Base-by-base conservation (phyloP, 2,888 invertebrate genomes). In the Byasa hedistus region DNA sequence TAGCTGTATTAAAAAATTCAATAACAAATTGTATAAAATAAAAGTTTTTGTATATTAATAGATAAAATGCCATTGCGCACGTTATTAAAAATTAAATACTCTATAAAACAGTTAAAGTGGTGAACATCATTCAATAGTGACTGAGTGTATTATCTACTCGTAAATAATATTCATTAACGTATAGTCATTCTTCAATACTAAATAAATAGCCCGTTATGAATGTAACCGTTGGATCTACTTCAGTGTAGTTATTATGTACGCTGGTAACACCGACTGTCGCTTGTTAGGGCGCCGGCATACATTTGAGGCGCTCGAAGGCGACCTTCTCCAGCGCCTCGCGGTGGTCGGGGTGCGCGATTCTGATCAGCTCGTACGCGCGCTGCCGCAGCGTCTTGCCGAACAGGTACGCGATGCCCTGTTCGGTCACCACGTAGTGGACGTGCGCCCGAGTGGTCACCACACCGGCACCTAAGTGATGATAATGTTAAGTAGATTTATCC, bases 371-470 rank as follows among this genome's bases (percentile, higher is more conserved):
- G 84, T 98, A 94, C 3, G 98, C 98, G 63, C 98, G 92, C 83
- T 98, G 98, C 2, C 98, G 93, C 62, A 98, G 92, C 21, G 95
- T 95, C 86, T 97, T 97, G 54, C 98, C 98, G 84, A 98, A 98
- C 59, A 98, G 89, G 66, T 95, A 92, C 0, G 98, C 98, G 72
- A 98, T 96, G 21, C 98, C 98, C 73, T 96, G 93, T 82, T 98
- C 98, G 0, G 98, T 98, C 0, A 98, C 98, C 3, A 98, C 94
- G 83, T 98, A 98, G 83, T 98, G 97, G 0, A 96, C 96, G 83
- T 98, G 98, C 0, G 97, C 98, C 71, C 98, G 93, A 0, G 96
- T 95, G 0, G 98, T 97, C 21, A 98, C 98, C 5, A 98, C 97
- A n/a, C 98, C 98, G 68, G 96, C 97, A 76, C 98, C 98, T 96